phyloP scores from a whole-genome alignment of 1,140 invertebrate species.

The Drosophila arawakana region DNA sequence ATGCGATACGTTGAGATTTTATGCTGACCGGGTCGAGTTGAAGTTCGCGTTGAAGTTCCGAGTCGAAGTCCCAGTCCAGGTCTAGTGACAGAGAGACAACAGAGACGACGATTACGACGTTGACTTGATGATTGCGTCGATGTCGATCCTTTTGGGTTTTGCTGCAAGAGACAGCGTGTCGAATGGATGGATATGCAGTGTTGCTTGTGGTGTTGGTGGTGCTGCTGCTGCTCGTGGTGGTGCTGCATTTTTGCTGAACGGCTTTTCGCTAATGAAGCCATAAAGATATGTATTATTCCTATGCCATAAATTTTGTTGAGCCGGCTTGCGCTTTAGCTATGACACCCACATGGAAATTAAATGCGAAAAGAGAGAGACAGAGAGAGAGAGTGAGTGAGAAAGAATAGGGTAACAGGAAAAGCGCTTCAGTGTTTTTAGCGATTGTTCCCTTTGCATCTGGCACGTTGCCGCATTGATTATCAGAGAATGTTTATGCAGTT shows the following conservation, averaged over 20 bases:
- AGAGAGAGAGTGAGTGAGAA: slow-evolving; percentile 4
- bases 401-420: slow-evolving; percentile 10
- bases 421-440: slow-evolving; percentile 7
- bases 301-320: slow-evolving; percentile 69
- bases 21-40: slow-evolving; percentile 20
- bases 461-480: slow-evolving; percentile 53
- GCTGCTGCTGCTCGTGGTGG: slow-evolving; percentile 2
- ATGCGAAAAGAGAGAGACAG: neutral
- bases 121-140: slow-evolving; percentile 61
- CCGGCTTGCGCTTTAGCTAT: slow-evolving; percentile 40
- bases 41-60: slow-evolving; percentile 4
- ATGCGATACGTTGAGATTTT: slow-evolving; percentile 22
- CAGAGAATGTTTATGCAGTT: slow-evolving; percentile 65
- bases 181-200: slow-evolving; percentile 52
- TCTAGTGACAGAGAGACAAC: slow-evolving; percentile 30
- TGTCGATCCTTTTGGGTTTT: slow-evolving; percentile 65
- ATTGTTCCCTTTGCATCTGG: slow-evolving; percentile 36
- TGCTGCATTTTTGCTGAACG: slow-evolving; percentile 38
- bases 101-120: slow-evolving; percentile 26
- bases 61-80: slow-evolving; percentile 12
- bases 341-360: slow-evolving; percentile 66
- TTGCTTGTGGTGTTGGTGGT: neutral
- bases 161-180: slow-evolving; percentile 75
- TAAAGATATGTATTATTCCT: slow-evolving; percentile 82
- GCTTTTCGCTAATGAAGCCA: slow-evolving; percentile 80